Evolutionary conservation across 1,140 invertebrate species (phyloP).

Genomic region (Platorchestia sp.): DNA sequence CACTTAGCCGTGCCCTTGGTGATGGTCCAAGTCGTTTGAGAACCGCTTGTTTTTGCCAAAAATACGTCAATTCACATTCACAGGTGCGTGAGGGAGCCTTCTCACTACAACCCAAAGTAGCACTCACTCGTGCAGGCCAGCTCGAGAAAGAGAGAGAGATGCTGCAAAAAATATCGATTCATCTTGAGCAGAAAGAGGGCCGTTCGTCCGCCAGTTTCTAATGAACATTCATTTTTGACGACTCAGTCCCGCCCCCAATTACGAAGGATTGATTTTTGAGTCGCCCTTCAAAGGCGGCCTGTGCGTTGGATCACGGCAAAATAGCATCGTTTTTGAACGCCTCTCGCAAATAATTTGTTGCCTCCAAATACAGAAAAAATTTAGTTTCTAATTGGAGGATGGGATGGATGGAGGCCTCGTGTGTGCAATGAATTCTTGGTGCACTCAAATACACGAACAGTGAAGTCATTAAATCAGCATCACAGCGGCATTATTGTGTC

Average conservation of each 20-base stretch:
- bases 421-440: background rate
- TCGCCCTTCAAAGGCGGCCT: background rate
- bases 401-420: background rate
- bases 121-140: too few relatives aligned
- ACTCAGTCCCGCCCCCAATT: background rate
- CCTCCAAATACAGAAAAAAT: background rate
- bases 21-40: too few relatives aligned
- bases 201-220: background rate
- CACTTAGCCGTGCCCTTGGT: too few relatives aligned
- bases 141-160: too few relatives aligned
- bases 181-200: background rate
- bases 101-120: too few relatives aligned
- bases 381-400: background rate
- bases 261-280: background rate
- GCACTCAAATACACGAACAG: background rate
- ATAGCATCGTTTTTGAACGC: background rate
- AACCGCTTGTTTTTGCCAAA: too few relatives aligned
- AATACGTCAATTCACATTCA: too few relatives aligned
- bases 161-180: constrained; percentile 17
- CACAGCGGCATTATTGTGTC: too few relatives aligned
- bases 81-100: too few relatives aligned
- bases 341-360: background rate
- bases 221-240: constrained; percentile 39
- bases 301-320: background rate
- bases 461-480: too few relatives aligned